These are phyloP conservation scores for Sparidentex hasta DNA, from an alignment of 2,797 vertebrate genomes.

Conservation along the genomic window DNA sequence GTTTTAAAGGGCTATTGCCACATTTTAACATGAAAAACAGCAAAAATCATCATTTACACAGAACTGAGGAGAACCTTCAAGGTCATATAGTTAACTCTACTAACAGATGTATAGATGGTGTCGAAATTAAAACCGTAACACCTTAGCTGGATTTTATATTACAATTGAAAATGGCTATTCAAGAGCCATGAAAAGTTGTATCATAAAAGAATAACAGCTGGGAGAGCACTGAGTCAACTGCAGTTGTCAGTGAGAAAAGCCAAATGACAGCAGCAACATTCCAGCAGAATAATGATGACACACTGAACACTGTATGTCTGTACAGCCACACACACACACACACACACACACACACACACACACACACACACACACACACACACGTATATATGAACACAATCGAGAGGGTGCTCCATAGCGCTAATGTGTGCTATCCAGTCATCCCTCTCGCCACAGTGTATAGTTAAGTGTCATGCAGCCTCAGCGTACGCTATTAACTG, in stretches of 20 bases:
- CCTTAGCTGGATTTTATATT: neutral
- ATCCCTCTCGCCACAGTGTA: conserved; percentile 33
- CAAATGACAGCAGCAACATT: conserved; percentile 2
- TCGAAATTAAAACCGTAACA: neutral
- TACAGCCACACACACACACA: neutral
- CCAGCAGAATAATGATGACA: conserved; percentile 24
- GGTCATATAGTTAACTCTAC: neutral
- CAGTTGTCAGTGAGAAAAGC: conserved; percentile 3
- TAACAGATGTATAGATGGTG: neutral
- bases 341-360: conserved; percentile 18
- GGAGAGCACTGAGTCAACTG: conserved; percentile 15
- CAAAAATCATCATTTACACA: neutral
- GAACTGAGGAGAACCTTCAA: neutral
- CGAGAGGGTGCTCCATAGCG: conserved; percentile 36
- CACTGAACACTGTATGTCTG: neutral
- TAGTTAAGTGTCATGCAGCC: conserved; percentile 62
- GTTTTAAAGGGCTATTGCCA: neutral
- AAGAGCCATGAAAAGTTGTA: neutral
- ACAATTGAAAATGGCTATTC: neutral
- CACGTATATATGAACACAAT: conserved; percentile 10
- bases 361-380: conserved; percentile 6
- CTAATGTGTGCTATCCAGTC: conserved; percentile 51
- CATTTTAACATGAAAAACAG: neutral
- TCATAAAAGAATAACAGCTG: neutral
- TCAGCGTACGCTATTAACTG: conserved; percentile 48